phyloP scores from a whole-genome alignment of 1,140 invertebrate species.

The Pseudomyrmex flavicornis region DNA sequence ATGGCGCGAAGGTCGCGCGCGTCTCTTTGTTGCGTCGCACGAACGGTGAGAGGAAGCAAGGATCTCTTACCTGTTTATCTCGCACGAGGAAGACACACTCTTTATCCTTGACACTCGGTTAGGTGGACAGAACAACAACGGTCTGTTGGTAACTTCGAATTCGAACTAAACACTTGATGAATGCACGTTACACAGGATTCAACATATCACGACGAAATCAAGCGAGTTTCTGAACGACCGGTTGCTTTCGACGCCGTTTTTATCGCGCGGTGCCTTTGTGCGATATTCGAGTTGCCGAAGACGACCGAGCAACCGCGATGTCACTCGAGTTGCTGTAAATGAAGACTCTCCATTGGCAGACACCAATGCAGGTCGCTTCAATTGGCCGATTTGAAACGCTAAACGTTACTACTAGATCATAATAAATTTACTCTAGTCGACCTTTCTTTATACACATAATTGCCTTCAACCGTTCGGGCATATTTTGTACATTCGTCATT shows the following conservation, averaged over 20 bases:
- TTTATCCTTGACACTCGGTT: neutral
- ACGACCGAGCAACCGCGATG: neutral
- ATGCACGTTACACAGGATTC: neutral
- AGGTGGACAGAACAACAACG: neutral
- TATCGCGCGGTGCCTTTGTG: slow-evolving; percentile 54
- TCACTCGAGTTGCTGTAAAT: neutral
- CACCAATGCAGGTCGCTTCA: neutral
- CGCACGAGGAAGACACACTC: neutral
- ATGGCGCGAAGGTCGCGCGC: slow-evolving; percentile 21
- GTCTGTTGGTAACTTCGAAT: neutral
- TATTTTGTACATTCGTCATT: too few species aligned
- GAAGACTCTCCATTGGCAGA: neutral
- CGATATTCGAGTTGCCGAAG: slow-evolving; percentile 10
- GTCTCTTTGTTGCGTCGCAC: slow-evolving; percentile 39
- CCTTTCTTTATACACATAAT: neutral
- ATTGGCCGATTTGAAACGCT: slow-evolving; percentile 35
- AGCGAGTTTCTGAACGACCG: slow-evolving; percentile 9
- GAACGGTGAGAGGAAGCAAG: neutral
- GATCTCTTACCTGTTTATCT: slow-evolving; percentile 15
- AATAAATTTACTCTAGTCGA: neutral
- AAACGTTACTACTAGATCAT: slow-evolving; percentile 4
- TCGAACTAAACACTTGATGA: neutral
- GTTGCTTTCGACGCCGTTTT: slow-evolving; percentile 45
- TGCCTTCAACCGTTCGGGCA: neutral
- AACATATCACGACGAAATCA: neutral